Conservation (phyloP, 2,797 vertebrate genomes). For the Loriculus beryllinus region DNA sequence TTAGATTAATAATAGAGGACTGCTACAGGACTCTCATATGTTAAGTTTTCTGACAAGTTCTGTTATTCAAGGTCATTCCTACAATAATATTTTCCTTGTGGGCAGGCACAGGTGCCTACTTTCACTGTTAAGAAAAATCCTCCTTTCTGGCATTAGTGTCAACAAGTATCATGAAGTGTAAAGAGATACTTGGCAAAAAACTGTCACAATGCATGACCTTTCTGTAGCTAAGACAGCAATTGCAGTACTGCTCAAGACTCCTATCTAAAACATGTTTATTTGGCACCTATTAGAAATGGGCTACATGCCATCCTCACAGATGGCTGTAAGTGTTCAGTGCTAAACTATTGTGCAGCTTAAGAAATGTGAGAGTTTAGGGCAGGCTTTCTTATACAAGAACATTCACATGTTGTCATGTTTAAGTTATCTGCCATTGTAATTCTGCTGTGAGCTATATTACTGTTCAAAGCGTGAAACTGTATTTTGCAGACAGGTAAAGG, state of each 20-base stretch:
- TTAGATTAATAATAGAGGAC: not conserved
- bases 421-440: not conserved
- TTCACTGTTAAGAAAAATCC: not conserved
- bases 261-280: not conserved
- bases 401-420: not conserved
- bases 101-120: slow-evolving; percentile 1
- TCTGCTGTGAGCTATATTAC: not conserved
- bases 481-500: not conserved
- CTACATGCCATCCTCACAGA: slow-evolving; percentile 15
- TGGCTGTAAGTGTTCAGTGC: not conserved
- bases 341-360: not conserved
- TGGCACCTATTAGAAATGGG: slow-evolving; percentile 9
- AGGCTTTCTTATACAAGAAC: not conserved
- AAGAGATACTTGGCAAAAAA: slow-evolving; percentile 9
- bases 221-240: not conserved
- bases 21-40: not conserved
- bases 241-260: not conserved
- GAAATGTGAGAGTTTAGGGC: not conserved
- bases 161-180: not conserved
- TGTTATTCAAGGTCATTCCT: slow-evolving; percentile 3
- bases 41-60: not conserved
- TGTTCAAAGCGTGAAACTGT: not conserved
- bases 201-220: not conserved
- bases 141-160: not conserved
- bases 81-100: not conserved